Evolutionary conservation across 2,888 invertebrate genomes (phyloP), one percentile per base, ranked within the genome.

Genomic region (Trisateles emortualis): DNA sequence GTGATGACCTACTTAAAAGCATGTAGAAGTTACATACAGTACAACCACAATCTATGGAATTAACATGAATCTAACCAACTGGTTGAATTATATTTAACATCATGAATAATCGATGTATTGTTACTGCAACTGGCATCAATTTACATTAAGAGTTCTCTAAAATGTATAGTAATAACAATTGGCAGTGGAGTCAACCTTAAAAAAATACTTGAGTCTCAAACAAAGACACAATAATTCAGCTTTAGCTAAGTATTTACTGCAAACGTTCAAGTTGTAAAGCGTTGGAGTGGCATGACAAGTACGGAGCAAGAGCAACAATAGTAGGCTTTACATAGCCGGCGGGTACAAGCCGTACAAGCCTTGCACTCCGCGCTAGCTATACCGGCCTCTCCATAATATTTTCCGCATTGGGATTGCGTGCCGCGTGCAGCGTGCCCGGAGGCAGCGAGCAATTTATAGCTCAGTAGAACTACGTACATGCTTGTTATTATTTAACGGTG

Each of bases 371-470:
- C 69, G 74, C 79, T 78, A 80, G 73, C 76, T 78, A 68, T 72
- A 74, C 70, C 57, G 52, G 55, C 60, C 33, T 47, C 42, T 39
- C 68, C 59, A 69, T 64, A 57, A 70, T 86, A 91, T 87, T 90
- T 92, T 91, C 92, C 92, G 91, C 90, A 87, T 90, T 89, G 88
- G 86, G 86, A 87, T 90, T 91, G 92, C 91, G 91, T 90, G 91
- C 88, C 85, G 81, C 86, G 86, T 89, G 90, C 88, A 84, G 81
- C 86, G 86, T 86, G 91, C 90, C 91, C 89, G 84, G 80, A 81
- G 91, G 92, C 91, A 81, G 79, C 83, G 78, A 79, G 84, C 92
- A 88, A 91, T 92, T 92, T 92, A 92, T 91, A 88, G 86, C 86
- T 73, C 76, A 80, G 81, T 84, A 82, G 81, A 84, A 78, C 84